A percentile compares a stretch with the other conserved stretches of the same genome.
Evolutionary conservation across 1,140 invertebrate genomes (phyloP).

Genomic region (Heliothis subflexa): DNA sequence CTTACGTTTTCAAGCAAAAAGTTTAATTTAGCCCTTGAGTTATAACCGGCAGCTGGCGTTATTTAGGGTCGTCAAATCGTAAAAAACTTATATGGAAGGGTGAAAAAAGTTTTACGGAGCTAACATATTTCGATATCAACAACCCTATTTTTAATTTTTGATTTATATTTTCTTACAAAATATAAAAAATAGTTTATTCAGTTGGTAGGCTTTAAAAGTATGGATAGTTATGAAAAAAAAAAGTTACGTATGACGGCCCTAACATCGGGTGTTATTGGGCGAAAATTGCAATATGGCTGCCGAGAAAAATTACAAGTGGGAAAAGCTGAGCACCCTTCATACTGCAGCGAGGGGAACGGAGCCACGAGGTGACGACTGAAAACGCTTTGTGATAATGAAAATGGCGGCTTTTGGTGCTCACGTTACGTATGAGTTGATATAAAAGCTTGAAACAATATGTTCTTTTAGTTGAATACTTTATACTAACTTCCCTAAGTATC

Average conservation of each 20-base stretch:
- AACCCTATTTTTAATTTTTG: neutral
- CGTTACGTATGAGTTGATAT: slow-evolving; percentile 19
- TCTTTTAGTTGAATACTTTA: slow-evolving; percentile 14
- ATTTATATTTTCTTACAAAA: too few species aligned
- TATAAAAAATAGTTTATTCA: neutral
- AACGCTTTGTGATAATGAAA: slow-evolving; percentile 47
- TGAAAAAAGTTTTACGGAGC: neutral
- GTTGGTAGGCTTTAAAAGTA: neutral
- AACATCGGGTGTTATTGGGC: slow-evolving; percentile 64
- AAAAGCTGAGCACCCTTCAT: slow-evolving; percentile 61
- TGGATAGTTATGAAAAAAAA: neutral
- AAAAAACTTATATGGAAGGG: neutral
- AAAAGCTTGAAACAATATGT: slow-evolving; percentile 18
- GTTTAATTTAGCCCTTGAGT: slow-evolving; percentile 76
- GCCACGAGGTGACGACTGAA: slow-evolving; percentile 40
- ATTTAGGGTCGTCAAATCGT: slow-evolving; percentile 30
- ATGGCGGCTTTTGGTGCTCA: slow-evolving; percentile 41
- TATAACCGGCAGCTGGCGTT: slow-evolving; percentile 66
- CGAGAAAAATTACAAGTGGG: slow-evolving; percentile 74
- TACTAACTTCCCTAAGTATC: neutral
- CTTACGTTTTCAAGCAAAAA: slow-evolving; percentile 67
- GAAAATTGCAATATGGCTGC: slow-evolving; percentile 64
- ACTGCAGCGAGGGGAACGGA: slow-evolving; percentile 45
- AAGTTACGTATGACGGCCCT: slow-evolving; percentile 19
- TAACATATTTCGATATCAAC: too few species aligned